Percentiles rank a stretch among this genome's conserved stretches.
Evolutionary conservation across 2,797 vertebrate genomes (phyloP).

Genomic region (Spheniscus humboldti): DNA sequence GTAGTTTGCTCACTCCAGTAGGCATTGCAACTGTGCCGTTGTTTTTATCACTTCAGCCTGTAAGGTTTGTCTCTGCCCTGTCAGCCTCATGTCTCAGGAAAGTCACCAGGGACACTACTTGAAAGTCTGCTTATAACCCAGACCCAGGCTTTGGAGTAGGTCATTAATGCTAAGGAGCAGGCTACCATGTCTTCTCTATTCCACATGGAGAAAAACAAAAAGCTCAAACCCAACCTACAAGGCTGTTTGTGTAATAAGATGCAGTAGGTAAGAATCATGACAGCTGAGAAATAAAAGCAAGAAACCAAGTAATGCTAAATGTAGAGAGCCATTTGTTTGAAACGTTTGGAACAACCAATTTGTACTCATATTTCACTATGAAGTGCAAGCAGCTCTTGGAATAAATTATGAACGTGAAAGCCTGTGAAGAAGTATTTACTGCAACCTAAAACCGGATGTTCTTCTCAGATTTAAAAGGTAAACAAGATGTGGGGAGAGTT

Average conservation of each 20-base stretch:
- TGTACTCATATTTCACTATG: background rate
- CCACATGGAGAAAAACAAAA: background rate
- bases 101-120: background rate
- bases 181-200: background rate
- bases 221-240: background rate
- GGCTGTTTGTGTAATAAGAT: background rate
- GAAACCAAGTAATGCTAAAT: background rate
- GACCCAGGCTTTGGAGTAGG: background rate
- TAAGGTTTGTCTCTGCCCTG: background rate
- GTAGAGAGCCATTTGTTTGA: background rate
- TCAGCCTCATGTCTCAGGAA: background rate
- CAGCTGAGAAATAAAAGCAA: background rate
- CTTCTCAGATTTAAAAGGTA: background rate
- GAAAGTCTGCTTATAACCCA: background rate
- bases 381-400: background rate
- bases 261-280: background rate
- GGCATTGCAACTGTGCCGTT: rapidly evolving
- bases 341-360: background rate
- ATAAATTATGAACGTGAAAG: background rate
- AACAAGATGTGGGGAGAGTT: background rate
- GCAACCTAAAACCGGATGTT: background rate
- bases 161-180: background rate
- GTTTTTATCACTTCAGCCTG: background rate
- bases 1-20: background rate
- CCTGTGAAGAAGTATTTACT: background rate